Conservation (phyloP, 2,888 invertebrate species). For the Fragum whitleyi region DNA sequence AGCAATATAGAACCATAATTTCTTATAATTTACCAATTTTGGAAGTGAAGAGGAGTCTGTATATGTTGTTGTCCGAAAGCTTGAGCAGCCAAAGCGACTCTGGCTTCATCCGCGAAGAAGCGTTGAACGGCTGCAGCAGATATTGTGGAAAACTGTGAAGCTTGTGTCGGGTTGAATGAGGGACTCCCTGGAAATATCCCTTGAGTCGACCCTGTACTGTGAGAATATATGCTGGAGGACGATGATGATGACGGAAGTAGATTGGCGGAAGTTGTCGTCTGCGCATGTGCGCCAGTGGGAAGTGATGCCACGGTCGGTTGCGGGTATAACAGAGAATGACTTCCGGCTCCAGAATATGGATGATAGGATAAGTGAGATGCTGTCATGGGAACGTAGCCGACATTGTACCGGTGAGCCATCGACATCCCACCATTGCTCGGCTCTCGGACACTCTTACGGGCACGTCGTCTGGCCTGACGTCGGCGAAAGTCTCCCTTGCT, state of each 20-base stretch:
- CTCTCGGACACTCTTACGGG: constrained; percentile 69
- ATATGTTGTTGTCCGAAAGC: constrained; percentile 46
- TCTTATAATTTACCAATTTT: constrained; percentile 25
- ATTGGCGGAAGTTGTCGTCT: constrained; percentile 1
- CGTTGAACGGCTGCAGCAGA: constrained; percentile 37
- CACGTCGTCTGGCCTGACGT: constrained; percentile 97
- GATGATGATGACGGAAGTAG: neutral
- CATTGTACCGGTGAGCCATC: constrained; percentile 49
- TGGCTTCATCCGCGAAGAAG: constrained; percentile 44
- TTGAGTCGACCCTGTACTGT: neutral
- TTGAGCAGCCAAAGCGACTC: constrained; percentile 28
- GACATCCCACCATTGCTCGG: neutral
- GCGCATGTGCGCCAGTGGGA: neutral
- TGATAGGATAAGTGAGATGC: constrained; percentile 68
- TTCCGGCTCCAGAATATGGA: constrained; percentile 45
- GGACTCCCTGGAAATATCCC: neutral
- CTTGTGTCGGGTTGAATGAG: neutral
- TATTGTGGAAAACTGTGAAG: neutral
- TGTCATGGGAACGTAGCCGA: constrained; percentile 76
- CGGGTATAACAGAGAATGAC: constrained; percentile 33
- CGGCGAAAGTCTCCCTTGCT: constrained; percentile 97
- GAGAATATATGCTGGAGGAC: neutral
- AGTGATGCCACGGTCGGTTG: constrained; percentile 24
- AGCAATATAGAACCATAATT: neutral
- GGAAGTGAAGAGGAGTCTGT: constrained; percentile 39